These are phyloP conservation scores for Catocala fraxini DNA, from an alignment of 2,888 invertebrate genomes.

Conservation along the genomic window DNA sequence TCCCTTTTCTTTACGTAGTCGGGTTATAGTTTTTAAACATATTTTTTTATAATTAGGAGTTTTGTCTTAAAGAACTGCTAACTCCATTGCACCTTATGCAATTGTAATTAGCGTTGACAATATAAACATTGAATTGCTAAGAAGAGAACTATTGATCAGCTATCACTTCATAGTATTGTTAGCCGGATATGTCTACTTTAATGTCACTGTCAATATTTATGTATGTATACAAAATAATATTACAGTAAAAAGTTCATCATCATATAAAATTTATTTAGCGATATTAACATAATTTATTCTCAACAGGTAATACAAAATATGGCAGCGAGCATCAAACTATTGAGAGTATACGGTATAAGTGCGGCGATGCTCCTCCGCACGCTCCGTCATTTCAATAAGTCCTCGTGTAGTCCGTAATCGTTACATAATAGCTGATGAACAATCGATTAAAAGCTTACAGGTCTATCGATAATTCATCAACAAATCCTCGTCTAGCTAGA, in stretches of 20 bases:
- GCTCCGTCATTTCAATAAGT: constrained; percentile 56
- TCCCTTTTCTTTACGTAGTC: no score
- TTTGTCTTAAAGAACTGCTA: no score
- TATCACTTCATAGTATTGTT: no score
- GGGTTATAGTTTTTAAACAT: no score
- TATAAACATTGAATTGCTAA: no score
- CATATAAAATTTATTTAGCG: constrained; percentile 1
- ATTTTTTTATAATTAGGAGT: no score
- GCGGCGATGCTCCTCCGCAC: not conserved
- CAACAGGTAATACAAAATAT: constrained; percentile 4
- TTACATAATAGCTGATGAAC: not conserved
- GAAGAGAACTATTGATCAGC: no score
- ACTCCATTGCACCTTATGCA: no score
- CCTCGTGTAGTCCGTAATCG: not conserved
- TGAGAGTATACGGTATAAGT: not conserved
- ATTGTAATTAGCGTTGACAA: no score
- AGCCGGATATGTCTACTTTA: no score
- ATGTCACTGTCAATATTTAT: no score
- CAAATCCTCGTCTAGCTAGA: not conserved
- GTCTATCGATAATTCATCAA: not conserved
- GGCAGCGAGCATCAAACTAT: constrained; percentile 2
- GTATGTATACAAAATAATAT: no score
- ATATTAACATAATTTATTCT: not conserved
- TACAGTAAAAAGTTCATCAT: not conserved
- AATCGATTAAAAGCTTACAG: not conserved